phyloP scores from a whole-genome alignment of 2,888 invertebrate species.

The Masnerella sp. region DNA sequence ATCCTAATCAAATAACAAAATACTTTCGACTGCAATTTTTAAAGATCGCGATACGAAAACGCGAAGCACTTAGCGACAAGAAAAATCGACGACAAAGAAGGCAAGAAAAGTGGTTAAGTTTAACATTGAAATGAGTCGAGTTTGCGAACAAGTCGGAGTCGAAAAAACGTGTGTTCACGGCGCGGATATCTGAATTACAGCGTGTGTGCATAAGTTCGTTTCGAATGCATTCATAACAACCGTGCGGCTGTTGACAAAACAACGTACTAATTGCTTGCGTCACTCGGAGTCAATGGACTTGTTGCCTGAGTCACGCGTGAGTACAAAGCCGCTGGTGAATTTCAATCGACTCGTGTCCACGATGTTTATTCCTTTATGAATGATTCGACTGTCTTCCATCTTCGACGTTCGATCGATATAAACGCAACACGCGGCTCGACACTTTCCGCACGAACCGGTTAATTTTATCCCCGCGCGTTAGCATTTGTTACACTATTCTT shows the following conservation, averaged over 20 bases:
- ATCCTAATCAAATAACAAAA: too few species aligned
- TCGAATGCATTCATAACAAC: conserved; percentile 52
- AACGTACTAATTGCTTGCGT: conserved; percentile 75
- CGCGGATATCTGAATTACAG: conserved; percentile 39
- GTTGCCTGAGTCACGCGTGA: conserved; percentile 70
- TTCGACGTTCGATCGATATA: conserved; percentile 43
- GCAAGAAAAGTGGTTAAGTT: conserved; percentile 42
- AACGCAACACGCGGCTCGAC: conserved; percentile 30
- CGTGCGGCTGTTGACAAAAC: conserved; percentile 54
- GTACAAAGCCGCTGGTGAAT: conserved; percentile 65
- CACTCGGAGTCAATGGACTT: conserved; percentile 75
- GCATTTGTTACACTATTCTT: conserved; percentile 49
- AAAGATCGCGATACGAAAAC: too few species aligned
- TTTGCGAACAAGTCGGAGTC: conserved; percentile 39
- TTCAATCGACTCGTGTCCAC: conserved; percentile 74
- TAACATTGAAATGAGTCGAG: conserved; percentile 38
- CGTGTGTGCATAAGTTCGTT: conserved; percentile 42
- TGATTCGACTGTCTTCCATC: conserved; percentile 59
- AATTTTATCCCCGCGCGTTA: conserved; percentile 40
- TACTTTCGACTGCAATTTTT: too few species aligned
- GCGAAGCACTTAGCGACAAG: too few species aligned
- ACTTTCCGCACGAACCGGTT: conserved; percentile 45
- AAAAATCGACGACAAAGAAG: too few species aligned
- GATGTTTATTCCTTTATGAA: conserved; percentile 73
- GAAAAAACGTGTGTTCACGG: conserved; percentile 34